These are phyloP conservation scores for Scaeva pyrastri DNA, from an alignment of 2,888 invertebrate species.

Conservation along the genomic window DNA sequence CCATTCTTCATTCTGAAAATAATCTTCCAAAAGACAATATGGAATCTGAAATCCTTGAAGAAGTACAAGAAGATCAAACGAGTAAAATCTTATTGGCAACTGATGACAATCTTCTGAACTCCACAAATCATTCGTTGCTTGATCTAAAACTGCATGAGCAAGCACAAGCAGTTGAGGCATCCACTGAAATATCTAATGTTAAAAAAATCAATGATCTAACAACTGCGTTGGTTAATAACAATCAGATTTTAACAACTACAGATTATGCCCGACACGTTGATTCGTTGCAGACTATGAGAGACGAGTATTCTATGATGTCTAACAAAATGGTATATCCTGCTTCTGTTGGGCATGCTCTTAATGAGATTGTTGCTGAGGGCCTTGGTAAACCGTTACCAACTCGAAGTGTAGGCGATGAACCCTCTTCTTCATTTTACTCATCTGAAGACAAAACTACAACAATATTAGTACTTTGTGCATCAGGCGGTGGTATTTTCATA, in stretches of 20 bases:
- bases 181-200: constrained; percentile 32
- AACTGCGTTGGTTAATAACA: constrained; percentile 51
- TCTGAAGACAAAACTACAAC: constrained; percentile 77
- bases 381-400: constrained; percentile 77
- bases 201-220: constrained; percentile 24
- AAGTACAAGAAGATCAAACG: constrained; percentile 9
- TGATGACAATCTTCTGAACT: not conserved
- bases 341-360: constrained; percentile 79
- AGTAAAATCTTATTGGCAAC: not conserved
- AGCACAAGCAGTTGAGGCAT: constrained; percentile 1
- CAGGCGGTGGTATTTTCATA: constrained; percentile 80
- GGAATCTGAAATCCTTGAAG: not conserved
- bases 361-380: constrained; percentile 79
- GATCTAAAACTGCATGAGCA: not conserved
- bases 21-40: not conserved
- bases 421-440: constrained; percentile 72
- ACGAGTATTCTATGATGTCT: constrained; percentile 66
- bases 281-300: constrained; percentile 71
- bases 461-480: constrained; percentile 79
- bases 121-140: not conserved
- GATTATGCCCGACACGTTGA: constrained; percentile 66
- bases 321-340: constrained; percentile 77
- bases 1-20: not conserved
- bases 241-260: constrained; percentile 69
- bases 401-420: constrained; percentile 57